These are phyloP conservation scores for Drosophila sechellia DNA, from an alignment of 1,140 invertebrate genomes.

Conservation along the genomic window DNA sequence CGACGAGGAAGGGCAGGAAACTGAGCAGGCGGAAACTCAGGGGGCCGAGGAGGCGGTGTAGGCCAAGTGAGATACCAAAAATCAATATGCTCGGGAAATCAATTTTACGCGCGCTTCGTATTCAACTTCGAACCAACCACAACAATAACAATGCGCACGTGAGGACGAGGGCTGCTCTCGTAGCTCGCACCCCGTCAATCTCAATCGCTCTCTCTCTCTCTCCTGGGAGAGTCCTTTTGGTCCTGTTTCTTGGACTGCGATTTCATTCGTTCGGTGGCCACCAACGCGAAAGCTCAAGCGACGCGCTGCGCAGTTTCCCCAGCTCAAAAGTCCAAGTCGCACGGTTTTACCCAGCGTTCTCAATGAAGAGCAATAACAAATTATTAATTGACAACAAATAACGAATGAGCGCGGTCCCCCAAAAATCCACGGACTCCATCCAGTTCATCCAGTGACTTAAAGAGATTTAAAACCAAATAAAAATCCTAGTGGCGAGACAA, in stretches of 20 bases:
- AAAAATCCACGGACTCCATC: constrained; percentile 1
- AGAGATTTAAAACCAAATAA: neutral
- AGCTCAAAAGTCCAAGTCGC: constrained; percentile 54
- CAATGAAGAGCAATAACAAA: constrained; percentile 31
- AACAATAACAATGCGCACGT: constrained; percentile 81
- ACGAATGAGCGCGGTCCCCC: constrained; percentile 1
- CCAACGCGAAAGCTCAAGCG: constrained; percentile 72
- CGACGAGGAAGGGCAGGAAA: constrained; percentile 4
- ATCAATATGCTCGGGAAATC: constrained; percentile 66
- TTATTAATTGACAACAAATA: constrained; percentile 15
- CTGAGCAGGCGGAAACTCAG: neutral
- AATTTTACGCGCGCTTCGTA: constrained; percentile 71
- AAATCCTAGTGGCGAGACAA: constrained; percentile 5
- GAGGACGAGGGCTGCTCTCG: constrained; percentile 46
- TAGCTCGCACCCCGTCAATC: constrained; percentile 12
- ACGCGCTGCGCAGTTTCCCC: constrained; percentile 60
- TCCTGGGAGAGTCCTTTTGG: constrained; percentile 31
- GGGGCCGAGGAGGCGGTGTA: constrained; percentile 9
- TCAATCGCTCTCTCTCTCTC: neutral
- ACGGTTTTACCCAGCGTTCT: constrained; percentile 40
- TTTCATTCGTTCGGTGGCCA: constrained; percentile 70
- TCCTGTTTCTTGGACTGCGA: constrained; percentile 31
- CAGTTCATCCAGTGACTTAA: neutral
- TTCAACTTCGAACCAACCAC: constrained; percentile 63
- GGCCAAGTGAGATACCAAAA: constrained; percentile 46